Evolutionary conservation across 2,888 invertebrate genomes (phyloP).

Genomic region (Drosophila ustulata): DNA sequence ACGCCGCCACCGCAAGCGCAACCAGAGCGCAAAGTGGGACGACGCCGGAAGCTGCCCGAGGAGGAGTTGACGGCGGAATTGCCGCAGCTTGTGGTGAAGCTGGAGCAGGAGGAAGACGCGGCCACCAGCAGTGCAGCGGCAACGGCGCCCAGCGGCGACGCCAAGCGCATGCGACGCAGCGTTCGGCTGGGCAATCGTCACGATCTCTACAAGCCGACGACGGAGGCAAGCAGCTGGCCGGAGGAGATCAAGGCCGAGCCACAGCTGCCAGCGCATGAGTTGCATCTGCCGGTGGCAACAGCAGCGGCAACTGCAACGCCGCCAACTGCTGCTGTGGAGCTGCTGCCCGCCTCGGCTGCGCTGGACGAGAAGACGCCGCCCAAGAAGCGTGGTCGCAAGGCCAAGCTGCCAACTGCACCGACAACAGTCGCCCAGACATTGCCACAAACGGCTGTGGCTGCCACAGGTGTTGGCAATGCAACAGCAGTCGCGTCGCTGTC

Average conservation of each 20-base stretch:
- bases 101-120: conserved; percentile 63
- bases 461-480: conserved; percentile 15
- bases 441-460: neutral
- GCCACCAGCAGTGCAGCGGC: conserved; percentile 31
- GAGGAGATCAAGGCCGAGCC: conserved; percentile 73
- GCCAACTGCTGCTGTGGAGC: neutral
- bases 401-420: conserved; percentile 57
- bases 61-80: conserved; percentile 54
- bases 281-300: neutral
- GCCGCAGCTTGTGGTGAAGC: conserved; percentile 49
- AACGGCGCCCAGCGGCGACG: conserved; percentile 64
- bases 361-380: conserved; percentile 82
- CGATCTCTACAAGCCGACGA: conserved; percentile 66
- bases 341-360: conserved; percentile 1
- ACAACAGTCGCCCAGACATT: neutral
- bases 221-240: conserved; percentile 25
- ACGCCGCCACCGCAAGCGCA: no score
- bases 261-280: conserved; percentile 25
- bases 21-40: conserved; percentile 67
- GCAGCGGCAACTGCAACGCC: neutral
- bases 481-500: conserved; percentile 29
- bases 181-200: conserved; percentile 82
- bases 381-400: conserved; percentile 84
- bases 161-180: conserved; percentile 81
- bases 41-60: conserved; percentile 67